Base-by-base conservation (phyloP, 2,797 vertebrate species). In the Pangasius mekongensis region DNA sequence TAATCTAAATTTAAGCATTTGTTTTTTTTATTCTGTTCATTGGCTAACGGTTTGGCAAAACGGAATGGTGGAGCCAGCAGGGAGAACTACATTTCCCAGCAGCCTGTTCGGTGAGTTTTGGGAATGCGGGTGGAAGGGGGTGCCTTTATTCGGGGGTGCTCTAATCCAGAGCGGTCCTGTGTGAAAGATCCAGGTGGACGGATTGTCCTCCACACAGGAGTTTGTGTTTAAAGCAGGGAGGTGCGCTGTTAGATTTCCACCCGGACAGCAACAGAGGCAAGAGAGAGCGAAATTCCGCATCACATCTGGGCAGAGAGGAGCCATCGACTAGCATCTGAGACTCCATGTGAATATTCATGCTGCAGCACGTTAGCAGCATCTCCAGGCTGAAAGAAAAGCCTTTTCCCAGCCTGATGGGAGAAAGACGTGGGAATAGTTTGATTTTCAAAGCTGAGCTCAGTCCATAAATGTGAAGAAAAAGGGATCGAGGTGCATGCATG, bases 11-110 rank as follows among this genome's bases (percentile, higher is more conserved):
- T 1, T 20, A 30, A 2, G 43, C 60, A 11, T 11, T 1, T 58
- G 10, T 10, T 22, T 33, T 10, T 22, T 33, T 83, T n/a, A 52
- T 24, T 11, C 24, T 22, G 60, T 11, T 83, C 6, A 83, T 0
- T 24, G 11, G 74, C 0, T 54, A 20, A n/a, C 0, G 47, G 8
- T 49, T 85, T 36, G 16, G 20, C 3, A 33, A 30, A 39, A 22
- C 24, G 2, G 0, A 80, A 22, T 27, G 33, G 47, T 39, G 18
- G 62, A 10, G 22, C 36, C 36, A 13, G 3, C 39, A 39, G 5
- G 39, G 47, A 82, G 81, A 67, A 93, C 92, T 92, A 91, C 91
- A 92, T 85, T 9, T 91, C 90, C 91, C 91, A 76, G 20, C 49
- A 88, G n/a, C 18, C 83, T 18, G 10, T 83, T 2, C 9, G 78